Evolutionary conservation across 2,113 vertebrate species (phyloP).

Genomic region (Trinectes maculatus): DNA sequence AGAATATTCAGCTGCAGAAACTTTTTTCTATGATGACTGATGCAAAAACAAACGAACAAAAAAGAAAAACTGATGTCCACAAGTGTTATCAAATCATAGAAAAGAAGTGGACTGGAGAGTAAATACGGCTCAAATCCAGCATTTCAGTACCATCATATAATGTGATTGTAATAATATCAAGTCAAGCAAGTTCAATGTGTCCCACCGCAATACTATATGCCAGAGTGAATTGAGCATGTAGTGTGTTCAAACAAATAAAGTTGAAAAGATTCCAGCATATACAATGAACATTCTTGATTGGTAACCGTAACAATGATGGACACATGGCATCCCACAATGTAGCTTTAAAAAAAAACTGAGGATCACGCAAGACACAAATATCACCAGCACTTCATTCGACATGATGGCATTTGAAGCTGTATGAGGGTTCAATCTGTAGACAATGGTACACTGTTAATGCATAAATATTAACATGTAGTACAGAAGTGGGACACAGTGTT

Average conservation of each 20-base stretch:
- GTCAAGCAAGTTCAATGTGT: constrained; percentile 18
- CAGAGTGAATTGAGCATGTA: neutral
- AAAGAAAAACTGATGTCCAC: too few relatives aligned
- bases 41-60: constrained; percentile 1
- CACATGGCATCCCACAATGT: too few relatives aligned
- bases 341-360: too few relatives aligned
- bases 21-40: neutral
- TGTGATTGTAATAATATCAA: constrained; percentile 16
- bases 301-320: neutral
- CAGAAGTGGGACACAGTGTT: constrained; percentile 23
- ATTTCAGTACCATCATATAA: constrained; percentile 34
- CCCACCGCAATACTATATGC: constrained; percentile 12
- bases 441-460: neutral
- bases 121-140: constrained; percentile 64
- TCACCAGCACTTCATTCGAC: too few relatives aligned
- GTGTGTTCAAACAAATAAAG: neutral
- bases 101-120: neutral
- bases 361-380: neutral
- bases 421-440: neutral
- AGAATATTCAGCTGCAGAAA: constrained; percentile 11
- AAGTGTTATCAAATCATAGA: neutral
- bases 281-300: neutral
- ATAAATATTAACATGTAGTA: constrained; percentile 4
- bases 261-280: neutral
- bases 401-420: too few relatives aligned